A percentile compares a stretch with the other conserved stretches of the same genome.
These are phyloP conservation scores for Lasioglossum pauxillum DNA, from an alignment of 2,888 invertebrate species.

Conservation along the genomic window DNA sequence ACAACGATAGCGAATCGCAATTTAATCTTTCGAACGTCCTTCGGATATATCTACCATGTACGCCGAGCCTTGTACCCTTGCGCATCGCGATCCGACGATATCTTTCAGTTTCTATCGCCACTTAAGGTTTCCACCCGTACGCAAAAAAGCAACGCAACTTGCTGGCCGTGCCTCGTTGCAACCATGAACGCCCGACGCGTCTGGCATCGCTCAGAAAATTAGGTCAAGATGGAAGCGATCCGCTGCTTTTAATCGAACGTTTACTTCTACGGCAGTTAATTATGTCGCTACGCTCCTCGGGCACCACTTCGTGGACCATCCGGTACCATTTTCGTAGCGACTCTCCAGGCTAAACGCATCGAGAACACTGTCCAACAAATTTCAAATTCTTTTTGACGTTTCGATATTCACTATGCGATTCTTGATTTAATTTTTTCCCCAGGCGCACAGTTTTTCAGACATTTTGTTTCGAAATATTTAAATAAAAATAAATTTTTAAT, in stretches of 20 bases:
- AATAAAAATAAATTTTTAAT: too few relatives aligned
- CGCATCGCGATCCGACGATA: constrained; percentile 14
- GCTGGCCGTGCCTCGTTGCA: background rate
- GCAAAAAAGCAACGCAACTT: background rate
- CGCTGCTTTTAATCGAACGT: background rate
- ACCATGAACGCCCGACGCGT: constrained; percentile 3
- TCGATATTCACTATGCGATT: too few relatives aligned
- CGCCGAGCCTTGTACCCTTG: background rate
- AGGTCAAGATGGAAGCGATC: background rate
- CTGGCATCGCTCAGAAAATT: constrained; percentile 10
- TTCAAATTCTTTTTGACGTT: too few relatives aligned
- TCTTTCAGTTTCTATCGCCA: background rate
- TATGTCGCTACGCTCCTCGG: too few relatives aligned
- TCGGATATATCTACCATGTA: constrained; percentile 8
- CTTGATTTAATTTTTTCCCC: too few relatives aligned
- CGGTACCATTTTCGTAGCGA: too few relatives aligned
- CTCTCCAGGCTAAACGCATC: too few relatives aligned
- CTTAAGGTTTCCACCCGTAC: background rate
- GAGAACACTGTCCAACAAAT: too few relatives aligned
- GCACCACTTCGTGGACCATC: too few relatives aligned
- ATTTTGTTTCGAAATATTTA: too few relatives aligned
- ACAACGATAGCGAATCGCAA: constrained; percentile 47
- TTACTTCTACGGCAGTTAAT: background rate
- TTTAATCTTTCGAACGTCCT: constrained; percentile 50
- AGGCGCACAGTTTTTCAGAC: too few relatives aligned